phyloP scores from a whole-genome alignment of 2,797 vertebrate genomes.

The Schizothorax lantsangensis region DNA sequence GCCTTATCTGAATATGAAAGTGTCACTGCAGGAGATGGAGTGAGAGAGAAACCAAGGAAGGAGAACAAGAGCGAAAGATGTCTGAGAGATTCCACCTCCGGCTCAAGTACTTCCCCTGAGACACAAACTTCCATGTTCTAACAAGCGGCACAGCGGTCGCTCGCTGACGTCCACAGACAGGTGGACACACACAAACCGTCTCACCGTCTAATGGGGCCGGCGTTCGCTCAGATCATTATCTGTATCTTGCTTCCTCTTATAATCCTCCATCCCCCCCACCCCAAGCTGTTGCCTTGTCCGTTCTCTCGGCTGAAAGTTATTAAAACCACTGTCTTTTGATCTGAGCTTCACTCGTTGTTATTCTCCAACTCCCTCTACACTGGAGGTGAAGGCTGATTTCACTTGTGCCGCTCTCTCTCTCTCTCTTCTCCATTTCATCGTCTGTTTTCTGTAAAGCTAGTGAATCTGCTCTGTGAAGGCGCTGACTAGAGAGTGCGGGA shows the following conservation, averaged over 20 bases:
- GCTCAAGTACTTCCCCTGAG: conserved; percentile 43
- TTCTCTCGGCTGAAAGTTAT: conserved; percentile 32
- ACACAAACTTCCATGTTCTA: conserved; percentile 48
- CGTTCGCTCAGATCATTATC: conserved; percentile 64
- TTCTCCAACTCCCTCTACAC: conserved; percentile 29
- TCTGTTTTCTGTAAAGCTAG: conserved; percentile 23
- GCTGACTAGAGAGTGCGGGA: neutral
- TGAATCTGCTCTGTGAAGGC: conserved; percentile 7
- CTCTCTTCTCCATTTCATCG: neutral
- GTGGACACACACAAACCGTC: conserved; percentile 40
- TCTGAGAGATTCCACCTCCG: conserved; percentile 64
- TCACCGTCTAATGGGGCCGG: conserved; percentile 42
- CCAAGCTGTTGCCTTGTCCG: conserved; percentile 23
- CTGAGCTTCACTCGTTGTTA: conserved; percentile 39
- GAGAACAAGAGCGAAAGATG: conserved; percentile 30
- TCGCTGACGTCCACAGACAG: conserved; percentile 32
- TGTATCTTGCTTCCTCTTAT: conserved; percentile 28
- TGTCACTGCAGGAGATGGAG: conserved; percentile 41
- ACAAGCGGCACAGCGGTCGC: conserved; percentile 60
- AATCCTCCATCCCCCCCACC: neutral
- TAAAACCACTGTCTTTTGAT: conserved; percentile 52
- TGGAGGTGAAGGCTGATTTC: conserved; percentile 9
- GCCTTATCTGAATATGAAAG: conserved; percentile 60
- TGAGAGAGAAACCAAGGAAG: conserved; percentile 15
- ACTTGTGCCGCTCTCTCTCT: conserved; percentile 3